phyloP scores from a whole-genome alignment of 2,888 invertebrate genomes.

The Papilio protenor region DNA sequence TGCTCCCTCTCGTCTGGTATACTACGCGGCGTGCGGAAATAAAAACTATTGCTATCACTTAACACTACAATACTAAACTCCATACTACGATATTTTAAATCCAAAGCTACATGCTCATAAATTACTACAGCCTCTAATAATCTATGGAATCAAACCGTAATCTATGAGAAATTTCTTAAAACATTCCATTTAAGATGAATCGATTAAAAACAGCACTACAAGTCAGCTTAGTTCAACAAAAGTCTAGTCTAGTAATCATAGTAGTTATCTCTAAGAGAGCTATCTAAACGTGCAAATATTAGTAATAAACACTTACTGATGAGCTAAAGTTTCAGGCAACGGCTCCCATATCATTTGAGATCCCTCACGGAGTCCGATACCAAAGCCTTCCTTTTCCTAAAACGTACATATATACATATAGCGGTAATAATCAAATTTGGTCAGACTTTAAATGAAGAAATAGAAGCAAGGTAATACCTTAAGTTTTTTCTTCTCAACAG shows the following conservation, averaged over 20 bases:
- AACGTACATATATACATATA: conserved; percentile 35
- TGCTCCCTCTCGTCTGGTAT: conserved; percentile 68
- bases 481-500: conserved; percentile 93
- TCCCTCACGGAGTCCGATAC: conserved; percentile 86
- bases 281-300: neutral
- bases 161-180: neutral
- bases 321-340: conserved; percentile 68
- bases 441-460: neutral
- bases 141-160: neutral
- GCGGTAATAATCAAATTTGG: too few relatives aligned
- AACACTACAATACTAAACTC: conserved; percentile 48
- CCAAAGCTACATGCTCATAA: conserved; percentile 15
- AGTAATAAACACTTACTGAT: conserved; percentile 63
- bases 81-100: conserved; percentile 16
- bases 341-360: conserved; percentile 87
- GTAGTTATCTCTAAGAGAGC: neutral
- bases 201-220: neutral
- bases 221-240: conserved; percentile 1
- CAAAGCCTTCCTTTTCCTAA: conserved; percentile 89
- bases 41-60: conserved; percentile 71
- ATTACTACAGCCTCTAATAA: neutral
- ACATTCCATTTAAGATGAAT: neutral
- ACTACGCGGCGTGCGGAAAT: conserved; percentile 82
- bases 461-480: conserved; percentile 86
- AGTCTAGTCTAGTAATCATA: neutral